phyloP scores from a whole-genome alignment of 2,888 invertebrate species.

The Diaprepes abbreviatus region DNA sequence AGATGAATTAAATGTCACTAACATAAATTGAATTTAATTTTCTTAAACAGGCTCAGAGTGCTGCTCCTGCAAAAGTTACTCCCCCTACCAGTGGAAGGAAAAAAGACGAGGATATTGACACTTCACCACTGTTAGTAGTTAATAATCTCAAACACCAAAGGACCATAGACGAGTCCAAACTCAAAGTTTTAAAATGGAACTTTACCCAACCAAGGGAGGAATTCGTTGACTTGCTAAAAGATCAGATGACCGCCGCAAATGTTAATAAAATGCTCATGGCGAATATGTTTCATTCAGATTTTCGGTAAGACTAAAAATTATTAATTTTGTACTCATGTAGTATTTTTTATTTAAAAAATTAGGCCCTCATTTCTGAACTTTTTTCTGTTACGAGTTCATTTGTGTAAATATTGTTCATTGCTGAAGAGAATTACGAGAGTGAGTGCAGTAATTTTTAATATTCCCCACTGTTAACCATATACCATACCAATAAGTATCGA shows the following conservation, averaged over 20 bases:
- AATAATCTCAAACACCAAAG: constrained; percentile 94
- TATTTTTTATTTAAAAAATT: too few species aligned
- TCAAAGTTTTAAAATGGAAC: constrained; percentile 95
- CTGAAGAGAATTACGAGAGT: too few species aligned
- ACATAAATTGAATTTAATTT: background rate
- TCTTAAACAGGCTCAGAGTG: constrained; percentile 20
- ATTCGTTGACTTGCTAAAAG: constrained; percentile 91
- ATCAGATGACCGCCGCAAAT: constrained; percentile 90
- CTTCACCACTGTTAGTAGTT: constrained; percentile 81
- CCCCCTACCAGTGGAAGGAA: constrained; percentile 70
- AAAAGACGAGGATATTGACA: constrained; percentile 89
- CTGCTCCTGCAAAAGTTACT: constrained; percentile 39
- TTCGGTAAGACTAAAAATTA: too few species aligned
- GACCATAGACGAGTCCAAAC: constrained; percentile 92
- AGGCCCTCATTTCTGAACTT: too few species aligned
- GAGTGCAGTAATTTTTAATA: too few species aligned
- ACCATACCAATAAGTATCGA: too few species aligned
- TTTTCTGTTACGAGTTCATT: too few species aligned
- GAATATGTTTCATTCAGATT: constrained; percentile 96
- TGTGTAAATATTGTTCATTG: too few species aligned
- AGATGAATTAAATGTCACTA: too few species aligned
- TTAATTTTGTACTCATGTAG: too few species aligned
- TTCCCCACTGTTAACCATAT: too few species aligned
- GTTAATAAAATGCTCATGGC: constrained; percentile 88
- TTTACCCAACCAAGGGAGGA: constrained; percentile 94